Evolutionary conservation across 2,797 vertebrate genomes (phyloP), one percentile per base, ranked within the genome.

Genomic region (Sylvilagus floridanus): DNA sequence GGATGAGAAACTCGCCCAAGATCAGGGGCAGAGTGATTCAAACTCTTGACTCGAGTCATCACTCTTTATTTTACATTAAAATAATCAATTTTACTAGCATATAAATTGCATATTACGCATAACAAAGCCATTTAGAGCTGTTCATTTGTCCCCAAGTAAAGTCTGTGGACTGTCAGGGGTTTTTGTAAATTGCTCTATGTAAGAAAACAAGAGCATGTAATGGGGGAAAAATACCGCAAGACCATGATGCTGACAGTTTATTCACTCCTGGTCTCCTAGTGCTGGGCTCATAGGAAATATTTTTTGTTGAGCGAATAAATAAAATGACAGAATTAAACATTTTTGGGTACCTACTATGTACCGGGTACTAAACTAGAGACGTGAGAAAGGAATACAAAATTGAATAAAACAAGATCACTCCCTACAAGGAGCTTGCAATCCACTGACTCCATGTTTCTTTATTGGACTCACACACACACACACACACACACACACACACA

Each of bases 71-170:
- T 75, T 19, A 35, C 22, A 57, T 66, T 50, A 71, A 71, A 68
- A 78, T 52, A 86, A n/a, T 19, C 8, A n/a, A 24, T 50, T 52
- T 96, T 84, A 84, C 30, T 8, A 21, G 85, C 77, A 28, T n/a
- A 68, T 37, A 65, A 84, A 69, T 37, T 63, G 0, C 19, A 24
- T 30, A 47, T 73, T 68, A 10, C 9, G 88, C 17, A 21, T 42
- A 42, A 42, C 42, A 42, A 42, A 52, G 4, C 50, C 0, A 72
- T 62, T 66, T 24, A 79, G 11, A 52, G 22, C 16, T 84, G 7
- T 52, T 95, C 66, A 26, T 26, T 71, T 32, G 42, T 24, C 88
- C 17, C 57, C n/a, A 93, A 83, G 42, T 79, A 87, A 81, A 30
- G 22, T 76, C 52, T 81, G 11, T 50, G 57, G 32, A 66, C 42